Evolutionary conservation across 2,888 invertebrate genomes (phyloP), one percentile per base, ranked within the genome.

Genomic region (Argyra leucocephala): DNA sequence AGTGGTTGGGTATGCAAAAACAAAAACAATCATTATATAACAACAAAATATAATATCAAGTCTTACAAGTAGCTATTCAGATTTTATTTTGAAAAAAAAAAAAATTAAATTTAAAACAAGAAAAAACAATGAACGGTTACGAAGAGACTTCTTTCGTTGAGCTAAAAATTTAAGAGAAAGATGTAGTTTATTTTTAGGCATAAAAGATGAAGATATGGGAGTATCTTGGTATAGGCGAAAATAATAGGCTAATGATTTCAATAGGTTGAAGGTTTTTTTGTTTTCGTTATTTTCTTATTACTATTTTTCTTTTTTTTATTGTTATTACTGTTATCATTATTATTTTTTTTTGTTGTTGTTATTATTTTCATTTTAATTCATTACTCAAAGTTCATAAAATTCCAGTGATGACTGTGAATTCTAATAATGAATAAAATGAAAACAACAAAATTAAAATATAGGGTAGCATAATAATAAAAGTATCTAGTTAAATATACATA

Each of bases 171-270:
- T 31, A 31, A 31, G 10, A 31, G 31, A 31, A n/a, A n/a, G n/a
- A n/a, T n/a, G n/a, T n/a, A n/a, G n/a, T n/a, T n/a, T n/a, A n/a
- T n/a, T n/a, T n/a, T n/a, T n/a, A n/a, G n/a, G n/a, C n/a, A n/a
- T n/a, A n/a, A n/a, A n/a, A n/a, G n/a, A n/a, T n/a, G n/a, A n/a
- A n/a, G n/a, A n/a, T n/a, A n/a, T n/a, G n/a, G n/a, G n/a, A n/a
- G n/a, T n/a, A n/a, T n/a, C n/a, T n/a, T 5, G 18, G 48, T 48
- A 18, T 48, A 18, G 48, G 48, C 48, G 18, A 48, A 48, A 12
- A 48, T 48, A 48, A 48, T n/a, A 48, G 48, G 48, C 48, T 48
- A 48, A 48, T 48, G 48, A 48, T 48, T 48, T 48, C 18, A 48
- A 48, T 48, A 18, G 48, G 18, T 48, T 48, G n/a, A n/a, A n/a